Evolutionary conservation across 2,797 vertebrate species (phyloP).

Genomic region (Urophycis tenuis): DNA sequence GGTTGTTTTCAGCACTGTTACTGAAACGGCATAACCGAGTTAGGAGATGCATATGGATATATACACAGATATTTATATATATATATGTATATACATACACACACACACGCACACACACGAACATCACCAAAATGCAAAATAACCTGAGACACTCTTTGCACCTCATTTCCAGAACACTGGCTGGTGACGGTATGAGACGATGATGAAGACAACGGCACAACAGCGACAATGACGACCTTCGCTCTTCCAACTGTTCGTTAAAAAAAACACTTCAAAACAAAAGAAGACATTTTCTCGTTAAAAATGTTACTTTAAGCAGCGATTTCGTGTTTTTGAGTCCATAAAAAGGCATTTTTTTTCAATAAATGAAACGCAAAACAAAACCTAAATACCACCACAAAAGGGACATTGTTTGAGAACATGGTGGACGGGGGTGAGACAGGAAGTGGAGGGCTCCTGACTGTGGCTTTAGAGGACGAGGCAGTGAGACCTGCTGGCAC

Average conservation of each 20-base stretch:
- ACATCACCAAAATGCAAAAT: constrained; percentile 77
- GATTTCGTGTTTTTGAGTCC: constrained; percentile 64
- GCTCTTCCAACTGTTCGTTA: constrained; percentile 45
- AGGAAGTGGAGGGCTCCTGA: constrained; percentile 53
- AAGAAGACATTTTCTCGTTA: constrained; percentile 51
- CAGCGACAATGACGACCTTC: constrained; percentile 61
- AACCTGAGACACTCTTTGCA: constrained; percentile 82
- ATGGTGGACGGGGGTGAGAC: constrained; percentile 21
- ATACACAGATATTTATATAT: constrained; percentile 68
- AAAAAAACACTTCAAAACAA: constrained; percentile 62
- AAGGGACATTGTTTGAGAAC: not conserved
- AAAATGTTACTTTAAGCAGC: constrained; percentile 68
- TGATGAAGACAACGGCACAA: constrained; percentile 64
- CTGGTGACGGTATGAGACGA: constrained; percentile 60
- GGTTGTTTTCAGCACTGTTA: constrained; percentile 55
- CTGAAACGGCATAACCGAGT: constrained; percentile 62
- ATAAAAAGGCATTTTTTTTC: constrained; percentile 62
- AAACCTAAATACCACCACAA: constrained; percentile 39
- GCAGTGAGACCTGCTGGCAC: constrained; percentile 52
- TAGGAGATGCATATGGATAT: constrained; percentile 73
- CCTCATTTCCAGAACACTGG: constrained; percentile 78
- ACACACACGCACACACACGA: constrained; percentile 57
- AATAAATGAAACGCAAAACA: constrained; percentile 31
- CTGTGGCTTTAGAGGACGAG: constrained; percentile 53
- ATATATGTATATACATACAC: constrained; percentile 75